Evolutionary conservation across 1,140 invertebrate species (phyloP), one percentile per base, ranked within the genome.

Genomic region (Brachionus plicatilis): DNA sequence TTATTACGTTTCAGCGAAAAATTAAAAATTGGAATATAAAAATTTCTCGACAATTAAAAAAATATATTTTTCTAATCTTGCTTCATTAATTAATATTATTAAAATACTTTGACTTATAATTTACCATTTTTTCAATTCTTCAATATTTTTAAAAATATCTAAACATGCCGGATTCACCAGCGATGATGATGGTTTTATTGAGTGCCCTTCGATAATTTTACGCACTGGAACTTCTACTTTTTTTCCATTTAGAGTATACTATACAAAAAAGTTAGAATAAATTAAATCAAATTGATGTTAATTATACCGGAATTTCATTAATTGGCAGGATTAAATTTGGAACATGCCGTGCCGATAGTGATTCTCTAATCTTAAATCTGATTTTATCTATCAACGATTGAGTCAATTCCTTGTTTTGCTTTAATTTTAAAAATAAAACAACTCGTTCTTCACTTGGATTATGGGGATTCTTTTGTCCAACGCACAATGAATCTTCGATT

Each of bases 191-290:
- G 79, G 79, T 37, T 20, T 82, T 27, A 82, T 68, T 17, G 87
- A 83, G 60, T 90, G 86, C 3, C 90, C 90, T 70, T 90, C 88
- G 3, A 92, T 89, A 14, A 91, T 89, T 85, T 90, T 89, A 78
- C 91, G 89, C 2, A 92, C 91, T 24, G 91, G 91, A n/a, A 92
- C 87, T 87, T 92, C 92, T 29, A 92, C 91, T 86, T 92, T 92
- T 87, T 92, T 92, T 3, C 92, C 92, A 87, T 89, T 91, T 37
- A 91, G 89, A 75, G 92, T 92, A 86, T 92, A 92, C 90, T 91
- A 86, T 9, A 66, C 0, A 43, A 70, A 85, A 41, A 45, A 68
- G 1, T 2, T 8, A 24, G 12, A 29, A 41, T 4, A 12, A 11
- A 68, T 24, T n/a, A 33, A 33, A 8, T 43, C 9, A 8, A 12